These are phyloP conservation scores for Idaea aversata DNA, from an alignment of 2,888 invertebrate genomes.

Conservation along the genomic window DNA sequence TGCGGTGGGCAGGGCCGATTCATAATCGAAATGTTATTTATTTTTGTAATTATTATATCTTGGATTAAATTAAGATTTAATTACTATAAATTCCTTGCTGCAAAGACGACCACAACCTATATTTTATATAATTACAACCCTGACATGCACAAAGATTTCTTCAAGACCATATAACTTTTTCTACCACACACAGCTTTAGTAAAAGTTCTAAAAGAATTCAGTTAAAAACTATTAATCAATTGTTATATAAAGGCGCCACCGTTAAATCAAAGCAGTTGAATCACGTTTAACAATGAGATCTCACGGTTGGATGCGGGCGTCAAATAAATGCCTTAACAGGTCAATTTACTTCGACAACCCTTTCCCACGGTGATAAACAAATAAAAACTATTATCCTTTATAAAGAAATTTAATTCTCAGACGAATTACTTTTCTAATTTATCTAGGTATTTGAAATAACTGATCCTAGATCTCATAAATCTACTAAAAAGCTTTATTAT, in stretches of 20 bases:
- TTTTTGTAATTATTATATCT: constrained; percentile 20
- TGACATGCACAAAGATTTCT: constrained; percentile 9
- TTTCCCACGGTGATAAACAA: constrained; percentile 35
- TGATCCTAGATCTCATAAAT: not conserved
- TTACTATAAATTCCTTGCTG: not conserved
- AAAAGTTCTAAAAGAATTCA: constrained; percentile 34
- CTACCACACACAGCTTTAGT: not conserved
- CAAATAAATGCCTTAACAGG: constrained; percentile 70
- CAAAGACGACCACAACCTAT: not conserved
- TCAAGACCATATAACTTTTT: not conserved
- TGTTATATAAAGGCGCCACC: constrained; percentile 56
- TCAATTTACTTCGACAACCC: constrained; percentile 67
- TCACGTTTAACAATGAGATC: constrained; percentile 59
- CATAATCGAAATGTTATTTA: constrained; percentile 4
- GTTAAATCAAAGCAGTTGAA: constrained; percentile 68
- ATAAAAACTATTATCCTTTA: not conserved
- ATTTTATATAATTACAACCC: constrained; percentile 29
- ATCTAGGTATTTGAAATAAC: not conserved
- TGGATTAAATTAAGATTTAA: constrained; percentile 19
- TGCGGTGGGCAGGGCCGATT: constrained; percentile 6
- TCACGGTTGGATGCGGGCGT: constrained; percentile 76
- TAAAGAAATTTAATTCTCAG: not conserved
- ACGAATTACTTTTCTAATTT: not conserved
- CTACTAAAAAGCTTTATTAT: no score
- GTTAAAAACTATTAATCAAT: constrained; percentile 62